phyloP scores from a whole-genome alignment of 2,888 invertebrate genomes.

The Frankliniella fusca region DNA sequence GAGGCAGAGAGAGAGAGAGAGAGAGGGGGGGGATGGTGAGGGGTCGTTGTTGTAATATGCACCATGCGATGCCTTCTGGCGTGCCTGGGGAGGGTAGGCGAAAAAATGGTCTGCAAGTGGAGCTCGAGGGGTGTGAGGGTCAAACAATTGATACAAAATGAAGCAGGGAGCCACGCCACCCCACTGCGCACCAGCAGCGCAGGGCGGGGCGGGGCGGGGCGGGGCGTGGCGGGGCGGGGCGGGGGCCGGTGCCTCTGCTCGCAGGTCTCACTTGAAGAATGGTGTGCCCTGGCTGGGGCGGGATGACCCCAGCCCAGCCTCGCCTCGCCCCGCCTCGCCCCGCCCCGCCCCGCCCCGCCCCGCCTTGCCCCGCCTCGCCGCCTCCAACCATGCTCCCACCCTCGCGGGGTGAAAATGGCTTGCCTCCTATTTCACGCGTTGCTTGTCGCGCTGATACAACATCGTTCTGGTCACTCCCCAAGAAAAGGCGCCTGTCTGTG shows the following conservation, averaged over 20 bases:
- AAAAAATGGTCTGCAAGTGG: background rate
- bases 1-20: background rate
- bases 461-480: background rate
- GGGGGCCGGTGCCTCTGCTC: background rate
- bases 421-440: slow-evolving; percentile 13
- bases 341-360: background rate
- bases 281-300: background rate
- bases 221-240: background rate
- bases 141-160: slow-evolving; percentile 24
- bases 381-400: background rate
- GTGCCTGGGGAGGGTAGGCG: background rate
- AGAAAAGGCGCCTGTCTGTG: background rate
- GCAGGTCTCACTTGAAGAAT: slow-evolving; percentile 7
- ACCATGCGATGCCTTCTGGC: background rate
- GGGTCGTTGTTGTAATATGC: background rate
- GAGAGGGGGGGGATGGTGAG: background rate
- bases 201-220: background rate
- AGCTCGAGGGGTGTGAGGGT: background rate
- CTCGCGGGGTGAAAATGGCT: background rate
- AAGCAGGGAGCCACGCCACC: background rate
- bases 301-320: background rate
- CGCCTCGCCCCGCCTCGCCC: too few relatives aligned
- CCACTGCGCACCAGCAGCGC: background rate
- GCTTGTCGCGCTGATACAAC: background rate
- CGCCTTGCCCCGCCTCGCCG: too few relatives aligned